Evolutionary conservation across 2,113 vertebrate genomes (phyloP), one percentile per base, ranked within the genome.

Genomic region (Suncus etruscus): DNA sequence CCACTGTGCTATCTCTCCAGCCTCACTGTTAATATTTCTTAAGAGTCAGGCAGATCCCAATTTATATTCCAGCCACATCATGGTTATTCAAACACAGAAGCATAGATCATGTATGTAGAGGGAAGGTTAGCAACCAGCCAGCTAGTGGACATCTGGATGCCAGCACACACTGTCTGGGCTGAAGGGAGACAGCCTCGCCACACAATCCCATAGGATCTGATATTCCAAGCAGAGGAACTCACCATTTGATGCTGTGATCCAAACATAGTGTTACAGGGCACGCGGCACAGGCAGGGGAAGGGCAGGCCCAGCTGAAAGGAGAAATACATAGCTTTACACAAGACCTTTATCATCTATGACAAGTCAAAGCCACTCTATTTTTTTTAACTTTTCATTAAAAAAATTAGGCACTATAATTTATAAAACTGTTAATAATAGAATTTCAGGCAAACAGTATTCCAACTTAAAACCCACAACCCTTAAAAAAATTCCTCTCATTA

Each of bases 181-280:
- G 47, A 88, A 82, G 87, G 66, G 66, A 90, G 61, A 29, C 25
- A 66, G 27, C 27, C 25, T 61, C 58, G 15, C 54, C 54, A 58
- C 24, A 27, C 63, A 27, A 6, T 16, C 27, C 63, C 11, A 11
- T 66, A 6, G 6, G 22, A 27, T 9, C 25, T 78, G 76, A 93
- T 29, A 88, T 87, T 75, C 45, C 83, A 24, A 82, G 80, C 14
- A 63, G 8, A n/a, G 63, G 15, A 85, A 96, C 98, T 97, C 96
- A 99, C 99, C 98, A 99, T 99, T 96, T 99, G 99, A 97, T 99
- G 99, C 54, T 99, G 99, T 86, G 99, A 99, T 96, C 99, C 99
- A 97, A 99, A 99, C 97, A 99, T 97, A 25, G 99, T 99, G 97
- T 99, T 99, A 96, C 99, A 99, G 63, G 99, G 99, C 63, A 99